Evolutionary conservation across 2,113 vertebrate genomes (phyloP).

Genomic region (Aspiorhynchus laticeps): DNA sequence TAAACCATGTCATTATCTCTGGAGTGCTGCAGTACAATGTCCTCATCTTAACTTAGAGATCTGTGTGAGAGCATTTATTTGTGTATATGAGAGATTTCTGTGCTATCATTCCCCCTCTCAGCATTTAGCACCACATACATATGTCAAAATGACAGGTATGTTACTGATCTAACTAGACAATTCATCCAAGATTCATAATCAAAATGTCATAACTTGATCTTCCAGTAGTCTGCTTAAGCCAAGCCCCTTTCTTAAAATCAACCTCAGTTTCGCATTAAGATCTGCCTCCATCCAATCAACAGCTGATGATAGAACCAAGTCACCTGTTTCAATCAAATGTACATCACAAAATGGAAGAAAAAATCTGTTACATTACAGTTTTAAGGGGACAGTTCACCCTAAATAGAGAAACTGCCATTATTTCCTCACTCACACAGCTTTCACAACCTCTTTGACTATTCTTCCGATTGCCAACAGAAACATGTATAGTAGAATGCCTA

Average conservation of each 20-base stretch:
- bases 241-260: not conserved
- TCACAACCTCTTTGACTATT: not conserved
- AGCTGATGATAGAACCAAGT: not conserved
- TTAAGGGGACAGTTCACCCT: not conserved
- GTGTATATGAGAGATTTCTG: not conserved
- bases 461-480: not conserved
- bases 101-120: not conserved
- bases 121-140: not conserved
- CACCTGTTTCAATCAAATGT: not conserved
- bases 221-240: not conserved
- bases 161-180: not conserved
- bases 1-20: constrained; percentile 52
- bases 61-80: not conserved
- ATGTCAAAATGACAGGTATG: not conserved
- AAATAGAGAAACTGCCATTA: not conserved
- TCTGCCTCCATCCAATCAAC: not conserved
- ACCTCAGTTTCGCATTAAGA: not conserved
- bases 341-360: not conserved
- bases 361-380: not conserved
- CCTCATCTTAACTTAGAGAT: not conserved
- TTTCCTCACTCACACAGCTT: not conserved
- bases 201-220: not conserved
- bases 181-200: not conserved
- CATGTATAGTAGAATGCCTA: not conserved
- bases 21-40: constrained; percentile 19